Conservation (phyloP, 1,140 invertebrate genomes). For the Bicyclus anynana region DNA sequence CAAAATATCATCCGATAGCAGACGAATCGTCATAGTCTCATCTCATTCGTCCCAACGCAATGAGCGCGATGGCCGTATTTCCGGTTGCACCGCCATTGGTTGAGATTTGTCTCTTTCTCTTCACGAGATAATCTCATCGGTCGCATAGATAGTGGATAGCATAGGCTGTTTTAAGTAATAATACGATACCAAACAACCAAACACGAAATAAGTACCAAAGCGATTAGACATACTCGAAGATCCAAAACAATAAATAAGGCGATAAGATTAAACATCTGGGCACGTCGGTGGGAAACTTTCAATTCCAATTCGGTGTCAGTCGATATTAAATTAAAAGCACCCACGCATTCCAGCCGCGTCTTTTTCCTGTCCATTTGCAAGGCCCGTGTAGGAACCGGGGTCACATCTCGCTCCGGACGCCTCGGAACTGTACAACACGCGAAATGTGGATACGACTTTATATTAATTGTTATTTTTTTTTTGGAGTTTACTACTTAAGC, state of each 20-base stretch:
- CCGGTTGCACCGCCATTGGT: too few relatives aligned
- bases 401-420: constrained; percentile 63
- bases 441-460: constrained; percentile 42
- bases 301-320: constrained; percentile 74
- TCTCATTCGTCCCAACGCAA: too few relatives aligned
- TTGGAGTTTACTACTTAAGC: too few relatives aligned
- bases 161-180: too few relatives aligned
- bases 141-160: too few relatives aligned
- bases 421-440: constrained; percentile 29
- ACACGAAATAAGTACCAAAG: background rate
- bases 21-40: too few relatives aligned
- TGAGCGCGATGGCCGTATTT: too few relatives aligned
- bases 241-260: constrained; percentile 1
- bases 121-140: too few relatives aligned
- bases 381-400: constrained; percentile 68
- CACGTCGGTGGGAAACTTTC: constrained; percentile 70
- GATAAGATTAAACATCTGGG: constrained; percentile 36
- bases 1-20: too few relatives aligned
- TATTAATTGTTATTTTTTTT: background rate
- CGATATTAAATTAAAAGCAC: constrained; percentile 76
- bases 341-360: constrained; percentile 72
- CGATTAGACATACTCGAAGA: background rate
- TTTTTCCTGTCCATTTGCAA: constrained; percentile 77
- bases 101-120: too few relatives aligned
- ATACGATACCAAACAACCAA: background rate